Evolutionary conservation across 2,888 invertebrate species (phyloP), one percentile per base, ranked within the genome.

Genomic region (Danaus chrysippus): DNA sequence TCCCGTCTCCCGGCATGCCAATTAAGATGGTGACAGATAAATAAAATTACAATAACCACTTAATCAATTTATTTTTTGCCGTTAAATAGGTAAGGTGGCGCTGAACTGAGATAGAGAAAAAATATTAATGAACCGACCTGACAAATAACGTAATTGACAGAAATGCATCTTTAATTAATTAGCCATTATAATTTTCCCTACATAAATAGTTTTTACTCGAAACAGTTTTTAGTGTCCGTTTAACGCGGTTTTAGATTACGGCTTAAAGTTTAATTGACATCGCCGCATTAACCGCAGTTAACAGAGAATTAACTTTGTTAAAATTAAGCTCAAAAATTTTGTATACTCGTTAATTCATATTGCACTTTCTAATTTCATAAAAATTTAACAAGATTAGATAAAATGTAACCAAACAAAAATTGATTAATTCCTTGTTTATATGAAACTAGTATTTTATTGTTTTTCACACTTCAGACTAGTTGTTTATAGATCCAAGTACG

Each of bases 401-500:
- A 0, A 34, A 6, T 34, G 23, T 0, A 34, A 34, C 23, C 3
- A 34, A 34, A 34, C 23, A 34, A 34, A 34, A 34, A 3, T 34
- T 34, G 3, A 8, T 6, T 5, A 3, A 34, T 6, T 34, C 23
- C 23, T 34, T 34, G 8, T 34, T 34, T 5, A 34, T 34, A 6
- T 5, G 1, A 34, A 2, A 0, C 23, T 34, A 6, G 23, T 34
- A 34, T 34, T 2, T 34, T 34, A 34, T 34, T 34, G 23, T 34
- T 34, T 3, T 34, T 34, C 23, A 34, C 23, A 5, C 23, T 34
- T 34, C 23, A 5, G 23, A 34, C 3, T 34, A 34, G 23, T 34
- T 34, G 23, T 34, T 34, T 34, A 34, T 34, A 34, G 23, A 34
- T 1, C 6, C 86, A 84, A 86, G 85, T 85, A 66, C 71, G 73